Evolutionary conservation across 1,140 invertebrate genomes (phyloP).

Genomic region (Drosophila punjabiensis): DNA sequence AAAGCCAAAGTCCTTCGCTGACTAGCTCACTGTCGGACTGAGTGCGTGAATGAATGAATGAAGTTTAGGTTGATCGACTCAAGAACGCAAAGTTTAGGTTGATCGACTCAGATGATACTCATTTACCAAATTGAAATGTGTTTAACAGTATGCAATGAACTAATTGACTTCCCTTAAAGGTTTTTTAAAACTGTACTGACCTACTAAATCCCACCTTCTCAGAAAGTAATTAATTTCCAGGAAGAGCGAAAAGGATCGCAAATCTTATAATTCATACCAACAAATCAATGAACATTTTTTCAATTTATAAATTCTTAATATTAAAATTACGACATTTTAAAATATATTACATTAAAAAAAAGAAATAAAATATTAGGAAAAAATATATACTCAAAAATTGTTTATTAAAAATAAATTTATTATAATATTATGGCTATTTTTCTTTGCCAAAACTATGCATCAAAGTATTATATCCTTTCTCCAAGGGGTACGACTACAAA

Average conservation of each 20-base stretch:
- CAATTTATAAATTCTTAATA: not conserved
- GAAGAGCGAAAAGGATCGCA: not conserved
- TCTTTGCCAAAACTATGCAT: not conserved
- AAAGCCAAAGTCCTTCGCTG: conserved; percentile 53
- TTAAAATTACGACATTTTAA: too few species aligned
- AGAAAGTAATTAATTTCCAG: too few species aligned
- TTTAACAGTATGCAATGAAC: too few species aligned
- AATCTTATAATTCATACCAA: not conserved
- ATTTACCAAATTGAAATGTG: too few species aligned
- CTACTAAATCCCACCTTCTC: too few species aligned
- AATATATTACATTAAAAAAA: not conserved
- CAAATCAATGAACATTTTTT: not conserved
- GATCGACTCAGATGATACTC: conserved; percentile 17
- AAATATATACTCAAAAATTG: not conserved
- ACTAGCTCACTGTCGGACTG: conserved; percentile 51
- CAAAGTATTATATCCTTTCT: conserved; percentile 22
- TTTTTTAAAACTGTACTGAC: too few species aligned
- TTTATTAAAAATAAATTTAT: not conserved
- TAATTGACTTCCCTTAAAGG: too few species aligned
- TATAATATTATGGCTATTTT: not conserved
- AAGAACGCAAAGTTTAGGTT: not conserved
- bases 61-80: not conserved
- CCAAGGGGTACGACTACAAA: conserved; percentile 15
- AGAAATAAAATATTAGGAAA: not conserved
- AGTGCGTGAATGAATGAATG: conserved; percentile 69